A percentile compares a stretch with the other conserved stretches of the same genome.
phyloP scores from a whole-genome alignment of 2,797 vertebrate species.

The Acomys russatus region DNA sequence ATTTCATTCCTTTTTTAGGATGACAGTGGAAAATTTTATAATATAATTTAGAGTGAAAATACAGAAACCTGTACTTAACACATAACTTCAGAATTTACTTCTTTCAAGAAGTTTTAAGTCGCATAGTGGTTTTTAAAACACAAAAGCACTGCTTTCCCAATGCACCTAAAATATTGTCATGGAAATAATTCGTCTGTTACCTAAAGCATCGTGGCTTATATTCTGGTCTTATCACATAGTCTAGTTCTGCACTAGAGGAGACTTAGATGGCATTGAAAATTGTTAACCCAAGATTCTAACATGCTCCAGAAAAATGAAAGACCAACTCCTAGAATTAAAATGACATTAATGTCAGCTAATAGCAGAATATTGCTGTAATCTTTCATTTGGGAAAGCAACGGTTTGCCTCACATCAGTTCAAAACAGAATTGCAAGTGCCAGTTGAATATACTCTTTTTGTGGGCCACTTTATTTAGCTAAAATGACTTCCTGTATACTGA shows the following conservation, averaged over 20 bases:
- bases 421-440: conserved; percentile 48
- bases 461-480: conserved; percentile 5
- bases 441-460: conserved; percentile 50
- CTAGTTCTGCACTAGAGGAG: conserved; percentile 21
- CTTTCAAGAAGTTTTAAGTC: conserved; percentile 56
- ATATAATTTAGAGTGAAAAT: conserved; percentile 51
- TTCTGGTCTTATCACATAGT: conserved; percentile 59
- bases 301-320: conserved; percentile 34
- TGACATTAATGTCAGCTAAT: conserved; percentile 16
- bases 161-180: conserved; percentile 32
- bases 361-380: background rate
- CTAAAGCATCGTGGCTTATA: conserved; percentile 50
- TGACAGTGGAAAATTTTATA: conserved; percentile 28
- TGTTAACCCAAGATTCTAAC: conserved; percentile 56
- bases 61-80: conserved; percentile 41
- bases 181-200: conserved; percentile 43
- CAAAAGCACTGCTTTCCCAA: conserved; percentile 33
- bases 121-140: conserved; percentile 19
- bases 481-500: conserved; percentile 53
- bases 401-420: conserved; percentile 56
- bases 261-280: conserved; percentile 48
- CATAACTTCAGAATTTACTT: conserved; percentile 36
- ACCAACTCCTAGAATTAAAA: conserved; percentile 48
- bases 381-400: conserved; percentile 51
- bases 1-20: background rate